phyloP scores from a whole-genome alignment of 2,888 invertebrate genomes.

The Alloscopus bannaensis region DNA sequence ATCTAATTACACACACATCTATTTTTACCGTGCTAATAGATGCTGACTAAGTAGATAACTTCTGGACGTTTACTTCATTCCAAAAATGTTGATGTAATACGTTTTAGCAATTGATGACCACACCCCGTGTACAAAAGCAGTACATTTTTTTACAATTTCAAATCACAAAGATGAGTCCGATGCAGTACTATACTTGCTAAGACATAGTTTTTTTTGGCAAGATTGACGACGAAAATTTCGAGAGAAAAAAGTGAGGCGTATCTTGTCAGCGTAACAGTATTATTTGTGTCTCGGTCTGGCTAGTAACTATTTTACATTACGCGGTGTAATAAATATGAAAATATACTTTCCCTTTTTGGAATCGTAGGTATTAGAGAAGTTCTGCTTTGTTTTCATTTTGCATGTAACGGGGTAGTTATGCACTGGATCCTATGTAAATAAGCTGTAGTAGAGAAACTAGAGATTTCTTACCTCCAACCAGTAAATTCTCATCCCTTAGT shows the following conservation, averaged over 20 bases:
- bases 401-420: constrained; percentile 52
- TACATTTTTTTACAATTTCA: not conserved
- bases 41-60: too few species aligned
- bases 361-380: not conserved
- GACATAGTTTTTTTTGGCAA: not conserved
- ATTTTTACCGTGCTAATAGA: too few species aligned
- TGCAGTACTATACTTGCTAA: not conserved
- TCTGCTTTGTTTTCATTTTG: constrained; percentile 23
- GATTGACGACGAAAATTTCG: not conserved
- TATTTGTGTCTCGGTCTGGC: constrained; percentile 34
- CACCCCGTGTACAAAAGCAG: constrained; percentile 34
- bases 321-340: constrained; percentile 7
- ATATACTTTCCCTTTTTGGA: not conserved
- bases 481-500: not conserved
- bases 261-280: constrained; percentile 34
- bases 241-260: constrained; percentile 25
- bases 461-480: not conserved
- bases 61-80: not conserved
- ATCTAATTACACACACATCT: too few species aligned
- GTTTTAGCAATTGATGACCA: constrained; percentile 44
- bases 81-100: constrained; percentile 44
- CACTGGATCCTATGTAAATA: constrained; percentile 47
- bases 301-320: not conserved
- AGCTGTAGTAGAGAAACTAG: constrained; percentile 24
- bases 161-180: not conserved